A percentile compares a stretch with the other conserved stretches of the same genome.
These are phyloP conservation scores for Micronycteris hirsuta DNA, from an alignment of 2,113 vertebrate genomes.

Conservation along the genomic window DNA sequence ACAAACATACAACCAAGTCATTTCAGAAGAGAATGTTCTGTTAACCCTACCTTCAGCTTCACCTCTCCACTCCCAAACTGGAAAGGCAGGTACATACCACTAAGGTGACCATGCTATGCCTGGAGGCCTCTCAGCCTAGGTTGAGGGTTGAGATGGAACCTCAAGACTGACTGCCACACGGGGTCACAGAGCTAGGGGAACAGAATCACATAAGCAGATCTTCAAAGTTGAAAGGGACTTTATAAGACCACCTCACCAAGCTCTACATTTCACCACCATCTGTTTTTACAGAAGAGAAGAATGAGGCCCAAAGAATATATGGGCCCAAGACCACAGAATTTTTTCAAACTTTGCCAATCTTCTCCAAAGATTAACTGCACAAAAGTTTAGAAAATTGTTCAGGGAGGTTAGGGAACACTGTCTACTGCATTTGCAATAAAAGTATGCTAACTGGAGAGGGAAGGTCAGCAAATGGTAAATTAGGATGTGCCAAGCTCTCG, in stretches of 20 bases:
- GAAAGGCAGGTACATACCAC: neutral
- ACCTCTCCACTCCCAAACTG: neutral
- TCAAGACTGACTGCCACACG: neutral
- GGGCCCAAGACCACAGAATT: neutral
- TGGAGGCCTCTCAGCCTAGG: neutral
- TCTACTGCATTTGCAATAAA: neutral
- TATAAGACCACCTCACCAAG: neutral
- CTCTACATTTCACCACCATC: neutral
- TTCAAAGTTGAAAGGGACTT: neutral
- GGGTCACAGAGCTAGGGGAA: neutral
- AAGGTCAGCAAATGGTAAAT: neutral
- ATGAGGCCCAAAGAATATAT: neutral
- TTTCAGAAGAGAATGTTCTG: neutral
- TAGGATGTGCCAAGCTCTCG: neutral
- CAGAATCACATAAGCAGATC: neutral
- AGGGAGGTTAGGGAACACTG: neutral
- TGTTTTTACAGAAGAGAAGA: neutral
- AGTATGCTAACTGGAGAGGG: neutral
- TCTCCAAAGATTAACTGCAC: neutral
- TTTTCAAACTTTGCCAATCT: neutral
- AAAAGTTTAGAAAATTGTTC: neutral
- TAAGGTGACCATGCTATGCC: neutral
- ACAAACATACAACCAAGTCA: neutral
- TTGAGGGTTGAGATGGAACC: neutral
- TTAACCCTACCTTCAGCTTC: neutral